Percentiles rank a stretch among this genome's conserved stretches.
phyloP scores from a whole-genome alignment of 1,140 invertebrate genomes.

The Eumeta japonica region DNA sequence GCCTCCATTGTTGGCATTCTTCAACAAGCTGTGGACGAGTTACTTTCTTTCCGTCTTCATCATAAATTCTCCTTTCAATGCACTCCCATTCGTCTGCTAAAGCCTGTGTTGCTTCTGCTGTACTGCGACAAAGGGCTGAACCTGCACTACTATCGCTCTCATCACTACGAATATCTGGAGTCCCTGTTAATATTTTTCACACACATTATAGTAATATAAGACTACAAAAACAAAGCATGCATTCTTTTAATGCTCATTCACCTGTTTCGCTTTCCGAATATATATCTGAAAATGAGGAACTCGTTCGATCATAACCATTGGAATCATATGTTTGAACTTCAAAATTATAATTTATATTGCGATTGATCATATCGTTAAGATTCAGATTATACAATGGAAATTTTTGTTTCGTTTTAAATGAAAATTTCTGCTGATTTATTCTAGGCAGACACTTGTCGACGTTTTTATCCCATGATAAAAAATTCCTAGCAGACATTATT shows the following conservation, averaged over 20 bases:
- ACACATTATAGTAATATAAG: neutral
- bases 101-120: slow-evolving; percentile 37
- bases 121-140: slow-evolving; percentile 42
- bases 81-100: slow-evolving; percentile 48
- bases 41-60: slow-evolving; percentile 48
- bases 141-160: slow-evolving; percentile 54
- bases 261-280: neutral
- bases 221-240: neutral
- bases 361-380: neutral
- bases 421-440: too few species aligned
- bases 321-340: neutral
- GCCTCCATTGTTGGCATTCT: slow-evolving; percentile 52
- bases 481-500: too few species aligned
- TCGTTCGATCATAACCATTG: neutral
- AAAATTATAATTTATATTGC: neutral
- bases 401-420: too few species aligned
- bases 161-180: slow-evolving; percentile 48
- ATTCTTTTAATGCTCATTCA: neutral
- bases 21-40: slow-evolving; percentile 41
- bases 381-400: too few species aligned
- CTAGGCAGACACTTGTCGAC: too few species aligned
- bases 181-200: slow-evolving; percentile 21
- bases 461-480: too few species aligned
- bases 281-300: neutral
- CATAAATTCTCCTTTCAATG: slow-evolving; percentile 50